A percentile compares a stretch with the other conserved stretches of the same genome.
Conservation (phyloP, 2,797 vertebrate species). For the Xenentodon cancila region DNA sequence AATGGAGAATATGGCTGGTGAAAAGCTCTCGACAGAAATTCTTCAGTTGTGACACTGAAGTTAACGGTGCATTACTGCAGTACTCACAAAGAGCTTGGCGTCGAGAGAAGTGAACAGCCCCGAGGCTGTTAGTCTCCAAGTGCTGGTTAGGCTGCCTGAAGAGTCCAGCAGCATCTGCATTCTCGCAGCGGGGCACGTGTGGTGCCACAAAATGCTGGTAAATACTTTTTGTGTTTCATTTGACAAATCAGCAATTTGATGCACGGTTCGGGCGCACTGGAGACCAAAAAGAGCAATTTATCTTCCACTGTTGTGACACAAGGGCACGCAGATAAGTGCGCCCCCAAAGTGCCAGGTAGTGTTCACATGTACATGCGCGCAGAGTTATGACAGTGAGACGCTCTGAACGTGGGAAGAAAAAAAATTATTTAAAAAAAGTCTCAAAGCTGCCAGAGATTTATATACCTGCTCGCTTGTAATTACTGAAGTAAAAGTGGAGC, state of each 20-base stretch:
- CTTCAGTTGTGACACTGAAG: slow-evolving; percentile 23
- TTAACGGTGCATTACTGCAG: slow-evolving; percentile 32
- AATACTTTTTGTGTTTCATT: slow-evolving; percentile 72
- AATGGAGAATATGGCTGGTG: slow-evolving; percentile 16
- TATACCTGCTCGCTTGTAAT: slow-evolving; percentile 71
- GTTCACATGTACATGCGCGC: slow-evolving; percentile 25
- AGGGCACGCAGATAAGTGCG: slow-evolving; percentile 2
- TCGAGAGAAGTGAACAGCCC: slow-evolving; percentile 40
- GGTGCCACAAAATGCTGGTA: slow-evolving; percentile 55
- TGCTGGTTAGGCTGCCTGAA: slow-evolving; percentile 56
- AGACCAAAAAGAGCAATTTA: slow-evolving; percentile 34
- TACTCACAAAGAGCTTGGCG: slow-evolving; percentile 38
- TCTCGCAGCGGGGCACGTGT: slow-evolving; percentile 52
- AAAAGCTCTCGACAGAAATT: slow-evolving; percentile 27
- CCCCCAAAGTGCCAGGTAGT: slow-evolving; percentile 6
- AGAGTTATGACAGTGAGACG: slow-evolving; percentile 61
- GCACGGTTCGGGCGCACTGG: slow-evolving; percentile 40
- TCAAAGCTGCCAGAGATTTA: slow-evolving; percentile 67
- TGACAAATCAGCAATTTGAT: slow-evolving; percentile 73
- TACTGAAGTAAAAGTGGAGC: slow-evolving; percentile 66
- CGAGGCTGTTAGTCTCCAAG: slow-evolving; percentile 49
- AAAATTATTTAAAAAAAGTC: slow-evolving; percentile 21
- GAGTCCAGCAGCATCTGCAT: slow-evolving; percentile 61
- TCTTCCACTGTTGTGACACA: slow-evolving; percentile 25
- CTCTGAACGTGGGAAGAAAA: slow-evolving; percentile 55